Conservation (phyloP, 2,797 vertebrate genomes). For the Pteronotus mesoamericanus region DNA sequence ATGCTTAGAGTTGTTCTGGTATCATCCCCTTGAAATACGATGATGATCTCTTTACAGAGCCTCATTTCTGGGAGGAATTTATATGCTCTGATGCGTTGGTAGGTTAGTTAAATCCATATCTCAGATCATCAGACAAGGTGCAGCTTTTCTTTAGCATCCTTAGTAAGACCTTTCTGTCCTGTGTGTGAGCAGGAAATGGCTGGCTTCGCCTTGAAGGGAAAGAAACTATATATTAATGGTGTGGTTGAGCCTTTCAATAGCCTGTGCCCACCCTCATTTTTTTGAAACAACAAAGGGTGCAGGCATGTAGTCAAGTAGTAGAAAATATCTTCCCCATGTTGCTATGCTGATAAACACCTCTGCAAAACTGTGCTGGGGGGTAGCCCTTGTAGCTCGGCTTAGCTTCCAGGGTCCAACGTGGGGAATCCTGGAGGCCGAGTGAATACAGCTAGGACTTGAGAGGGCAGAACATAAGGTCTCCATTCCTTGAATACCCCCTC, state of each 20-base stretch:
- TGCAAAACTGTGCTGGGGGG: neutral
- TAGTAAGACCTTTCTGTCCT: neutral
- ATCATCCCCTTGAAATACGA: neutral
- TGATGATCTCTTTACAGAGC: neutral
- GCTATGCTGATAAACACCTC: neutral
- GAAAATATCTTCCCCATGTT: neutral
- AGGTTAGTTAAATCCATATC: neutral
- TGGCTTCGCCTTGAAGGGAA: neutral
- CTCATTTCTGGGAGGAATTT: neutral
- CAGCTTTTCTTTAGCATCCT: neutral
- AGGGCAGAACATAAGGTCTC: neutral
- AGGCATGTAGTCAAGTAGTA: neutral
- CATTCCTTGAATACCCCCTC: neutral
- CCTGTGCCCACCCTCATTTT: neutral
- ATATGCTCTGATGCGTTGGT: neutral
- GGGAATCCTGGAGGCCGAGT: neutral
- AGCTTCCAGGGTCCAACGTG: neutral
- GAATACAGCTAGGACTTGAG: neutral
- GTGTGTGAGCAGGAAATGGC: neutral
- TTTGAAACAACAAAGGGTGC: neutral
- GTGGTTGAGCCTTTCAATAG: neutral
- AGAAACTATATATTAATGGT: neutral
- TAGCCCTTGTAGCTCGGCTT: neutral
- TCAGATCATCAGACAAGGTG: neutral
- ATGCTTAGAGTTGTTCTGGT: neutral